Conservation (phyloP, 2,888 invertebrate genomes). For the Orthosia cruda region DNA sequence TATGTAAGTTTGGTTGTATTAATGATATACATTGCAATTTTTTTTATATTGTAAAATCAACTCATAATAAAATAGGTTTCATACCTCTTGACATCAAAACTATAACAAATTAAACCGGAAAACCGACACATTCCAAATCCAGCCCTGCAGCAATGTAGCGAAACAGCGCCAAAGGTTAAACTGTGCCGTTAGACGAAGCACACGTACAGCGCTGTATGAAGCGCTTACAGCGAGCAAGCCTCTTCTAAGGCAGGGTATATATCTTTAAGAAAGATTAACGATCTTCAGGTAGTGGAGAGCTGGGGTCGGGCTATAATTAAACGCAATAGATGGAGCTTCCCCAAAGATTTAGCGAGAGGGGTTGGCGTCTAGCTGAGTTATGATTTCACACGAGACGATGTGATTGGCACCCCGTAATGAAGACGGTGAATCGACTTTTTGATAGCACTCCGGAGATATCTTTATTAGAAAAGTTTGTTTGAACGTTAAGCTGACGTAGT, state of each 20-base stretch:
- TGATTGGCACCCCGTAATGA: constrained; percentile 90
- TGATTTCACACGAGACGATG: constrained; percentile 88
- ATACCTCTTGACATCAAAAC: constrained; percentile 11
- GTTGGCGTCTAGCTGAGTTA: constrained; percentile 90
- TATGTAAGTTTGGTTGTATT: no score
- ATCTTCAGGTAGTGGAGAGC: constrained; percentile 88
- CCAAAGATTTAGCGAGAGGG: constrained; percentile 89
- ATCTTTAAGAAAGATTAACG: constrained; percentile 92
- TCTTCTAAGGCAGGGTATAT: constrained; percentile 86
- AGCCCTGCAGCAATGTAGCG: constrained; percentile 67
- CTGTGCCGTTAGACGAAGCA: constrained; percentile 73
- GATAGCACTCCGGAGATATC: constrained; percentile 67
- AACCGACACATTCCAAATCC: constrained; percentile 57
- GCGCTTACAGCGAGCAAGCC: constrained; percentile 86
- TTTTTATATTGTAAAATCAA: constrained; percentile 2
- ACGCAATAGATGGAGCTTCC: constrained; percentile 90
- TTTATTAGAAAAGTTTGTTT: constrained; percentile 69
- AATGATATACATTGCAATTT: no score
- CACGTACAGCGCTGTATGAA: constrained; percentile 81
- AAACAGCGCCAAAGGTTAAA: constrained; percentile 77
- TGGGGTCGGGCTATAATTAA: constrained; percentile 88
- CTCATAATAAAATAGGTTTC: background rate
- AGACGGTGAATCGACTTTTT: constrained; percentile 82
- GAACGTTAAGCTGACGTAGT: constrained; percentile 52
- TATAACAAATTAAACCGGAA: constrained; percentile 15